Evolutionary conservation across 1,140 invertebrate species (phyloP).

Genomic region (Ditylenchus dipsaci): DNA sequence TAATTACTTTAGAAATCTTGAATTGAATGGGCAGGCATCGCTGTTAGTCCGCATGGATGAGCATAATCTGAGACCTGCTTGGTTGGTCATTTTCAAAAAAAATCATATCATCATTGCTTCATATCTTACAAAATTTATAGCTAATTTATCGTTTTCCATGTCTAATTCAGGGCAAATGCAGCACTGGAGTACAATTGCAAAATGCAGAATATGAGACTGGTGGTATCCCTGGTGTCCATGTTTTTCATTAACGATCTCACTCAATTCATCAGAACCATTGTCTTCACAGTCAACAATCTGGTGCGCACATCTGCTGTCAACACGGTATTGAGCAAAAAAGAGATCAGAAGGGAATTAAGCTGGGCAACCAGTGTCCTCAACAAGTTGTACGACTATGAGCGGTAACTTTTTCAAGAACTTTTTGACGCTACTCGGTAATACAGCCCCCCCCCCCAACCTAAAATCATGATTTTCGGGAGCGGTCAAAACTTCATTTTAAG

Average conservation of each 20-base stretch:
- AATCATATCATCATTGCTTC: too few species aligned
- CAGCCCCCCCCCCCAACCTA: too few species aligned
- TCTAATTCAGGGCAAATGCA: conserved; percentile 39
- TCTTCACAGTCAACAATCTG: conserved; percentile 1
- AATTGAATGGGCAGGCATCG: conserved; percentile 12
- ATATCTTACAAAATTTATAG: too few species aligned
- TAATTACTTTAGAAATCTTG: conserved; percentile 25
- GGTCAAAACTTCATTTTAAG: too few species aligned
- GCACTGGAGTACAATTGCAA: conserved; percentile 40
- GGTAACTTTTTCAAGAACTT: conserved; percentile 18
- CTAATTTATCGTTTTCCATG: too few species aligned
- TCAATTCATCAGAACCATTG: conserved; percentile 8
- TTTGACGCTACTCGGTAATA: too few species aligned
- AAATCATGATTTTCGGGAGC: too few species aligned
- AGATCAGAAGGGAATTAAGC: not conserved
- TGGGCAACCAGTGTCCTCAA: conserved; percentile 37
- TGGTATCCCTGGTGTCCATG: conserved; percentile 45
- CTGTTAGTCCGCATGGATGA: conserved; percentile 40
- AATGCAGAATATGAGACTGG: conserved; percentile 45
- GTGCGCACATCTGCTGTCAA: conserved; percentile 2
- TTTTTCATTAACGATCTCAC: conserved; percentile 40
- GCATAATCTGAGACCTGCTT: conserved; percentile 31
- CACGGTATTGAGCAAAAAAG: not conserved
- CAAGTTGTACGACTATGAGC: conserved; percentile 41
- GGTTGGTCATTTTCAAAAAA: conserved; percentile 16